Evolutionary conservation across 2,797 vertebrate genomes (phyloP).

Genomic region (Gorsachius magnificus): DNA sequence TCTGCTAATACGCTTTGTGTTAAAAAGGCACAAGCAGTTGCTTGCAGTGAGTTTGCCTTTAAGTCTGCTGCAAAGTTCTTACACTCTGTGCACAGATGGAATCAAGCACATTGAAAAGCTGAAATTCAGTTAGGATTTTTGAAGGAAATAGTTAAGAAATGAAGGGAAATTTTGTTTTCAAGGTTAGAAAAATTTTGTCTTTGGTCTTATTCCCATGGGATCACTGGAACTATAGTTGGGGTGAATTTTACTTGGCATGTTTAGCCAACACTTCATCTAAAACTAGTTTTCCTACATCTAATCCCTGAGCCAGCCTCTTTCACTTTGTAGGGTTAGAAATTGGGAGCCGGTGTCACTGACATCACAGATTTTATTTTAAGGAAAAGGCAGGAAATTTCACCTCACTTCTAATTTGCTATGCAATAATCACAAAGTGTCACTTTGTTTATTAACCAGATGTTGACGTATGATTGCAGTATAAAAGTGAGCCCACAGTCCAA

Average conservation of each 20-base stretch:
- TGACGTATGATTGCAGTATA: constrained; percentile 23
- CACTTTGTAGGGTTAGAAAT: background rate
- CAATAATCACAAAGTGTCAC: constrained; percentile 71
- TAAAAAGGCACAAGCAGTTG: background rate
- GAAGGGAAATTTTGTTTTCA: background rate
- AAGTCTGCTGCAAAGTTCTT: background rate
- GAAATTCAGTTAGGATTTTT: background rate
- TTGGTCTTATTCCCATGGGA: background rate
- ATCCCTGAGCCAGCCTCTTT: background rate
- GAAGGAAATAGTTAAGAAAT: background rate
- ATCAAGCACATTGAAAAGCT: background rate
- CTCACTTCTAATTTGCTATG: constrained; percentile 78
- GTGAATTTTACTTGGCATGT: background rate
- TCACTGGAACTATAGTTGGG: background rate
- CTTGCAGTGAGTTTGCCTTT: background rate
- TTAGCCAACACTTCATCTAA: constrained; percentile 7
- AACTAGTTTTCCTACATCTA: background rate
- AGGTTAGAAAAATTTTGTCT: background rate
- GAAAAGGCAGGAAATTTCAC: constrained; percentile 82
- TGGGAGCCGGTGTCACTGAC: constrained; percentile 75
- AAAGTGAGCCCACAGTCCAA: constrained; percentile 25
- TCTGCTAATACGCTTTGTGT: background rate
- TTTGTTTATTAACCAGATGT: constrained; percentile 71
- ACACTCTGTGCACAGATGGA: background rate
- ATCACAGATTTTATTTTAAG: constrained; percentile 76